phyloP scores from a whole-genome alignment of 2,797 vertebrate genomes.

The Sitta carolinensis region DNA sequence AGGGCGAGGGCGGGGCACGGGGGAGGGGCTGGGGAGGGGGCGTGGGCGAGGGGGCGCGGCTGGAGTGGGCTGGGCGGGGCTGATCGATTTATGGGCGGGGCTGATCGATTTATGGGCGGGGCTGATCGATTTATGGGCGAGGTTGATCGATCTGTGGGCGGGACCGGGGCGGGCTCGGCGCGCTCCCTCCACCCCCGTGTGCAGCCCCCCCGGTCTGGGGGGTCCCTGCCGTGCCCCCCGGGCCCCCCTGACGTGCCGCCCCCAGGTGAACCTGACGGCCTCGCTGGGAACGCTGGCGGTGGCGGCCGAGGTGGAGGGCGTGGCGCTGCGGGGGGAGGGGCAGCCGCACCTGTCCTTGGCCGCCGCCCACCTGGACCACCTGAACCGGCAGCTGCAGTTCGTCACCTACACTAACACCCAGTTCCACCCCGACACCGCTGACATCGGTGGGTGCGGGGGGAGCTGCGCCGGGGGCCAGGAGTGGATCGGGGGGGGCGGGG shows the following conservation, averaged over 20 bases:
- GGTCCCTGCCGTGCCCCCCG: not conserved
- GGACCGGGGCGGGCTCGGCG: not conserved
- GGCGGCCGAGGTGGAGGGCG: slow-evolving; percentile 81
- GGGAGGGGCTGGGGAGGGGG: not conserved
- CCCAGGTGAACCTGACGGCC: slow-evolving; percentile 84
- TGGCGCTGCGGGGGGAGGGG: slow-evolving; percentile 78
- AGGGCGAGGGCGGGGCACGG: not conserved
- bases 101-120: no score
- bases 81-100: no score
- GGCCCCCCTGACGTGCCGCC: not conserved
- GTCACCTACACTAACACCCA: slow-evolving; percentile 87
- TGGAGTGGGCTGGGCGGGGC: no score
- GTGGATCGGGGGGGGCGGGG: not conserved
- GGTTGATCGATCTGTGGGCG: no score
- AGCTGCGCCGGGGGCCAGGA: not conserved
- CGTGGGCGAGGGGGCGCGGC: not conserved
- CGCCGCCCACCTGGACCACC: slow-evolving; percentile 73
- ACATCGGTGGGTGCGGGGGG: slow-evolving; percentile 78
- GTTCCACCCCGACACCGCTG: slow-evolving; percentile 87
- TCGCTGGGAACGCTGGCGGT: slow-evolving; percentile 85
- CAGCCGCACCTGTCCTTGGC: slow-evolving; percentile 76
- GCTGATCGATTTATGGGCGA: no score
- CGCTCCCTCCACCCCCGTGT: not conserved
- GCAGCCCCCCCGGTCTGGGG: not conserved
- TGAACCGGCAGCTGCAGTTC: slow-evolving; percentile 90